A percentile compares a stretch with the other conserved stretches of the same genome.
These are phyloP conservation scores for Acanthacorydalis orientalis DNA, from an alignment of 2,888 invertebrate genomes.

Conservation along the genomic window DNA sequence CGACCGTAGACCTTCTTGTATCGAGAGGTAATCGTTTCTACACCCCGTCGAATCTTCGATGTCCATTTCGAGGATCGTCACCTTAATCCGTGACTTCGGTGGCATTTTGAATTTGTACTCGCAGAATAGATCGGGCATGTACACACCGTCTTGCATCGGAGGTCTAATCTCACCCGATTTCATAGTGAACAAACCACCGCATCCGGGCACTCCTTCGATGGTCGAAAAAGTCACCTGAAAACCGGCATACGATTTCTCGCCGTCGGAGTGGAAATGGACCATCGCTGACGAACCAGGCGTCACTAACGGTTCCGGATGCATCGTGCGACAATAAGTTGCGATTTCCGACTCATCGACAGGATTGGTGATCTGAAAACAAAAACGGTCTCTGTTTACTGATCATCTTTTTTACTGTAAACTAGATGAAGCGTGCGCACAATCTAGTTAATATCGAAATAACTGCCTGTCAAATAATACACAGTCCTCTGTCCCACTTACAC, in stretches of 20 bases:
- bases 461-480: too few species aligned
- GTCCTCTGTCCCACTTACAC: too few species aligned
- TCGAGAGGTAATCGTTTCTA: conserved; percentile 45
- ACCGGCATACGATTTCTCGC: conserved; percentile 46
- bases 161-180: conserved; percentile 45
- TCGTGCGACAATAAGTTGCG: conserved; percentile 56
- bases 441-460: too few species aligned
- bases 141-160: conserved; percentile 38
- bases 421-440: too few species aligned
- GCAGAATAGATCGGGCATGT: conserved; percentile 45
- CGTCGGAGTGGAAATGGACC: conserved; percentile 71
- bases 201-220: conserved; percentile 58
- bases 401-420: too few species aligned
- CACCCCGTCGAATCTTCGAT: conserved; percentile 45
- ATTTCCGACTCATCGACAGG: not conserved
- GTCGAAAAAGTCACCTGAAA: conserved; percentile 69
- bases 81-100: conserved; percentile 39
- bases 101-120: conserved; percentile 65
- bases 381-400: too few species aligned
- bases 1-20: conserved; percentile 47
- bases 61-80: conserved; percentile 47
- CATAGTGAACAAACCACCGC: conserved; percentile 58
- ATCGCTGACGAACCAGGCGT: conserved; percentile 44
- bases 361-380: not conserved
- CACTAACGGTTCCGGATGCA: conserved; percentile 52